Conservation (phyloP, 2,113 vertebrate genomes). For the Microtus pennsylvanicus region DNA sequence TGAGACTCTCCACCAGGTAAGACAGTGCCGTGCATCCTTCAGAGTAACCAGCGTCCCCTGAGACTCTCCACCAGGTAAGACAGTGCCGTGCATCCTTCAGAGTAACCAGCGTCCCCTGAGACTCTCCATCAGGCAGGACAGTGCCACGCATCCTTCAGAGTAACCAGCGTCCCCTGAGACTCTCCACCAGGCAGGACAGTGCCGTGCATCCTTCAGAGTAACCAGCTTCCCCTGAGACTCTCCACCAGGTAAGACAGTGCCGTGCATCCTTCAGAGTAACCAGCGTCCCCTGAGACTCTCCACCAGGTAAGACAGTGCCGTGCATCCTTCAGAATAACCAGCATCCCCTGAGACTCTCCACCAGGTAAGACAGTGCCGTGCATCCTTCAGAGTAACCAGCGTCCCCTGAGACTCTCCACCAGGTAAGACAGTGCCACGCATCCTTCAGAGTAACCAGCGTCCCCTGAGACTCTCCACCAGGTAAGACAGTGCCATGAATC, state of each 20-base stretch:
- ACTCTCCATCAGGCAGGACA: not conserved
- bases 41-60: not conserved
- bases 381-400: not conserved
- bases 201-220: not conserved
- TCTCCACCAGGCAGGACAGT: not conserved
- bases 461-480: not conserved
- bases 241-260: not conserved
- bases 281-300: not conserved
- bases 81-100: not conserved
- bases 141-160: too few relatives aligned
- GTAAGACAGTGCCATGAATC: not conserved
- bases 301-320: not conserved
- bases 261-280: not conserved
- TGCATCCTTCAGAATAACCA: too few relatives aligned
- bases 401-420: not conserved
- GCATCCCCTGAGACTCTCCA: too few relatives aligned
- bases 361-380: too few relatives aligned
- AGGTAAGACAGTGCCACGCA: not conserved
- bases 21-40: not conserved
- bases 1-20: not conserved
- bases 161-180: not conserved
- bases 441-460: not conserved
- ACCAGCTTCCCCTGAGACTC: not conserved
- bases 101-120: not conserved
- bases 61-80: not conserved